Base-by-base conservation (phyloP, 2,113 vertebrate genomes). In the Lates calcarifer region DNA sequence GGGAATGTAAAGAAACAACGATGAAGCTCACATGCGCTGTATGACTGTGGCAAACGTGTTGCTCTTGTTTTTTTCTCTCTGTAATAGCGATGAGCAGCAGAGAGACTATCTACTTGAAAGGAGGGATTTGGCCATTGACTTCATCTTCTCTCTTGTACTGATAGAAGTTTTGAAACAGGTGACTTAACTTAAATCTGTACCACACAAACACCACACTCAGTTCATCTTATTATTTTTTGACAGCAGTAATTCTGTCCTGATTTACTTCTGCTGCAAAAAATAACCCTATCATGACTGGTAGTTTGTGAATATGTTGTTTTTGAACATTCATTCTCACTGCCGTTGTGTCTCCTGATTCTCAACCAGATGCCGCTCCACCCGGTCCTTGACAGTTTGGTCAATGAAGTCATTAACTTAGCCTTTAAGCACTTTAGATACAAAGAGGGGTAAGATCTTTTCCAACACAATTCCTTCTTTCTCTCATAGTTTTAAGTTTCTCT, bases 351-450 rank as follows among this genome's bases (percentile, higher is more conserved):
- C 81, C 92, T 92, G 37, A 41, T 56, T 83, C 56, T 56, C 28
- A 53, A 63, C 77, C 61, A 99, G 98, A 98, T 99, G 95, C 96
- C 97, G 29, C 96, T 99, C 86, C 97, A 99, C 93, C 98, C 98
- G 67, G 96, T 96, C 79, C 96, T 98, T 75, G 98, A 99, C 93
- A 95, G 94, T 91, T 96, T 98, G 94, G 97, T 99, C 93, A 97
- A 96, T 85, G 98, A 99, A 93, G 96, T 99, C 91, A 97, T 98
- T 94, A 97, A 97, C 90, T 93, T 98, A 94, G 97, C 98, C 81
- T 99, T 99, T 94, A 99, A 97, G 96, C 98, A 99, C 96, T 99
- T 99, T 95, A 97, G 96, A 94, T 98, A 98, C 92, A 99, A 97
- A 95, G 98, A 99, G 94, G 98, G 98, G 98, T 99, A 96, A 96